These are phyloP conservation scores for Salminus brasiliensis DNA, from an alignment of 2,113 vertebrate genomes.

Conservation along the genomic window DNA sequence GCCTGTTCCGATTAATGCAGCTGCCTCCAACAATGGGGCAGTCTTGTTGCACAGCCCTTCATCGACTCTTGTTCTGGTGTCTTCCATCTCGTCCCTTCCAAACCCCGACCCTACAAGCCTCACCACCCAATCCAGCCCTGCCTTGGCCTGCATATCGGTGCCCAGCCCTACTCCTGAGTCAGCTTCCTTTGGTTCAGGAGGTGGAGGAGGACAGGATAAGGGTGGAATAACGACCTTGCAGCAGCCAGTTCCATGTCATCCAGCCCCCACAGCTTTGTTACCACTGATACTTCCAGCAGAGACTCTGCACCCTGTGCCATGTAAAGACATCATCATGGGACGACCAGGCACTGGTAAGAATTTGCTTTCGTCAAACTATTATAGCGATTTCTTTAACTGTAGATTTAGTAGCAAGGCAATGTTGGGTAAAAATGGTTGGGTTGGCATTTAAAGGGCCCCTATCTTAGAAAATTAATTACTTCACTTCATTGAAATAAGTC, in stretches of 20 bases:
- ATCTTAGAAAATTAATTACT: no score
- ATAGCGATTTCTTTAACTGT: neutral
- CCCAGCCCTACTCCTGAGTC: slow-evolving; percentile 65
- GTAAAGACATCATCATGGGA: slow-evolving; percentile 93
- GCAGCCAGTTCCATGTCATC: slow-evolving; percentile 90
- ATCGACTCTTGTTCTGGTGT: slow-evolving; percentile 73
- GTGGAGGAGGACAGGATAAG: slow-evolving; percentile 56
- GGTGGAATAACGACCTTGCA: slow-evolving; percentile 70
- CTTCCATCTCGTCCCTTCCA: slow-evolving; percentile 70
- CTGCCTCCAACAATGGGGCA: slow-evolving; percentile 71
- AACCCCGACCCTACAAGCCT: slow-evolving; percentile 57
- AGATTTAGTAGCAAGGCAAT: no score
- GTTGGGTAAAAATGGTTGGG: neutral
- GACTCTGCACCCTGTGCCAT: slow-evolving; percentile 84
- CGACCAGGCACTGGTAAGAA: slow-evolving; percentile 90
- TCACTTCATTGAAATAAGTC: no score
- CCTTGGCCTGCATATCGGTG: slow-evolving; percentile 71
- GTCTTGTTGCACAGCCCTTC: slow-evolving; percentile 71
- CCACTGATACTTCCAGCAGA: slow-evolving; percentile 87
- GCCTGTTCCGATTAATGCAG: slow-evolving; percentile 86
- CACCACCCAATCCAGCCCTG: slow-evolving; percentile 62
- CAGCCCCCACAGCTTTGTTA: slow-evolving; percentile 87
- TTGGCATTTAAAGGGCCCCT: no score
- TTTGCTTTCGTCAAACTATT: neutral
- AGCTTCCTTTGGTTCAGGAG: slow-evolving; percentile 53